phyloP scores from a whole-genome alignment of 2,888 invertebrate species.

The Tenthredo distinguenda region DNA sequence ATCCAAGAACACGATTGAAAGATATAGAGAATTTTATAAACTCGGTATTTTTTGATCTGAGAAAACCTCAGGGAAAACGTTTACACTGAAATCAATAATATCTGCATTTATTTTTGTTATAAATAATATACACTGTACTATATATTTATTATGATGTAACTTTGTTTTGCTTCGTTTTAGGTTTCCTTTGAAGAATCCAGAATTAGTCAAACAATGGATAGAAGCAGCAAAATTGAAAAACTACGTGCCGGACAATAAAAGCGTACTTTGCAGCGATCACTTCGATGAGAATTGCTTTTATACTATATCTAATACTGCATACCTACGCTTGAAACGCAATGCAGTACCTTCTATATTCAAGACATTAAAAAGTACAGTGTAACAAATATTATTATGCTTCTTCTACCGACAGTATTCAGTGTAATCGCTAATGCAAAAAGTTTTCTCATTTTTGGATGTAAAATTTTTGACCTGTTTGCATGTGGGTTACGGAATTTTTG shows the following conservation, averaged over 20 bases:
- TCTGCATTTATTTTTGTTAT: too few relatives aligned
- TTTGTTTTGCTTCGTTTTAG: too few relatives aligned
- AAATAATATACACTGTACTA: too few relatives aligned
- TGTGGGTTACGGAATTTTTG: not conserved
- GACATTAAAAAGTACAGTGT: not conserved
- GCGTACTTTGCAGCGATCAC: slow-evolving; percentile 8
- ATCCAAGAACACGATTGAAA: too few relatives aligned
- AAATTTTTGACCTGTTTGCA: not conserved
- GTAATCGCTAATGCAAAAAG: not conserved
- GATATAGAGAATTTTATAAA: too few relatives aligned
- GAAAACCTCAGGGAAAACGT: too few relatives aligned
- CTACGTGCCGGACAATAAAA: not conserved
- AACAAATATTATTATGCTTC: too few relatives aligned
- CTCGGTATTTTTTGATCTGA: too few relatives aligned
- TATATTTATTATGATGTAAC: too few relatives aligned
- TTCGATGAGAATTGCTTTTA: not conserved
- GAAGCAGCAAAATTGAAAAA: not conserved
- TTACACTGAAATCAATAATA: too few relatives aligned
- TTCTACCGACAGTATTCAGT: not conserved
- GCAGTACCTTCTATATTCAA: not conserved
- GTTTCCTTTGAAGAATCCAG: not conserved
- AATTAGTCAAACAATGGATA: not conserved
- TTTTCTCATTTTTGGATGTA: not conserved
- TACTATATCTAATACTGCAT: not conserved
- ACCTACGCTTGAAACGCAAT: not conserved